Evolutionary conservation across 2,113 vertebrate genomes (phyloP).

Genomic region (Diphyllodes magnificus): DNA sequence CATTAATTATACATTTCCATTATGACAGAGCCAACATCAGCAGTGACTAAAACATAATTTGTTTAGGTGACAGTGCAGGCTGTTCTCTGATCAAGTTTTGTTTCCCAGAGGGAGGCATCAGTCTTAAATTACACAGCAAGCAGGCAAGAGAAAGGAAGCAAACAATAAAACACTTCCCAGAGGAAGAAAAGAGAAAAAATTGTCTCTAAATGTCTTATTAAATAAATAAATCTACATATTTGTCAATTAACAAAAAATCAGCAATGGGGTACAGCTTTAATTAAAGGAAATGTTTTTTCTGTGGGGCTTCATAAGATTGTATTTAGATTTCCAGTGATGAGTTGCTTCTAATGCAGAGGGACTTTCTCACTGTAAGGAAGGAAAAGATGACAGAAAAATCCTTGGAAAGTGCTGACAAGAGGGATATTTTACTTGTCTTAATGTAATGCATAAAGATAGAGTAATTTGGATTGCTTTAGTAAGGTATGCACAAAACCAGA

Average conservation of each 20-base stretch:
- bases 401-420: neutral
- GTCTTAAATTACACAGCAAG: constrained; percentile 75
- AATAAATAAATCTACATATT: constrained; percentile 46
- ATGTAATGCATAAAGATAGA: neutral
- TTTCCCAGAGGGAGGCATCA: constrained; percentile 72
- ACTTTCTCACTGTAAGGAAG: neutral
- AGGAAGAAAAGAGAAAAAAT: constrained; percentile 22
- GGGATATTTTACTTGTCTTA: neutral
- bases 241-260: neutral
- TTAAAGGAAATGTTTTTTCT: neutral
- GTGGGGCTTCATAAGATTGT: neutral
- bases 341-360: neutral
- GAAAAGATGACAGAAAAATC: neutral
- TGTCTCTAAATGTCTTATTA: neutral
- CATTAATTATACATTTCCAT: constrained; percentile 77
- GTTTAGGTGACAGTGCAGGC: constrained; percentile 70
- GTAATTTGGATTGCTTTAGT: neutral
- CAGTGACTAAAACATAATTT: constrained; percentile 73
- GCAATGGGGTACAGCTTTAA: neutral
- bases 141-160: constrained; percentile 64
- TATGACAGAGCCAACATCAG: constrained; percentile 70
- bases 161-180: constrained; percentile 61
- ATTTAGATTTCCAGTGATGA: neutral
- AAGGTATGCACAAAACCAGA: neutral
- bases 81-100: constrained; percentile 74